Evolutionary conservation across 2,797 vertebrate genomes (phyloP).

Genomic region (Dipus sagitta): DNA sequence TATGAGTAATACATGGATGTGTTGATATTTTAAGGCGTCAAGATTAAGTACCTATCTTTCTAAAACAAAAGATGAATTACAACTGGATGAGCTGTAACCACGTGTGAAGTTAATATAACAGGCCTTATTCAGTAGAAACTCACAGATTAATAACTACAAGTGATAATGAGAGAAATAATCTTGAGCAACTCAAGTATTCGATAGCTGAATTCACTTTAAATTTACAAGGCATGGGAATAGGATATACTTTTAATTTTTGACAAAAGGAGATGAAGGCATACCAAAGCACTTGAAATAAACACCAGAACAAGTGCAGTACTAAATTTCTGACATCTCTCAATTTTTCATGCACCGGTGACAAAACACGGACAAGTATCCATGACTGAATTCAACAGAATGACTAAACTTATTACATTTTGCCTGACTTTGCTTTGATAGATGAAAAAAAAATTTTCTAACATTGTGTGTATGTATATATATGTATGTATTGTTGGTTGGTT

Average conservation of each 20-base stretch:
- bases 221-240: slow-evolving; percentile 8
- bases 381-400: slow-evolving; percentile 18
- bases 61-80: slow-evolving; percentile 56
- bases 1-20: slow-evolving; percentile 8
- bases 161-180: background rate
- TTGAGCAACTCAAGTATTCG: slow-evolving; percentile 23
- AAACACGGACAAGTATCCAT: background rate
- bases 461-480: too few species aligned
- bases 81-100: background rate
- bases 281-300: slow-evolving; percentile 40
- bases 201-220: background rate
- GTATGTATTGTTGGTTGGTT: too few species aligned
- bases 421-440: slow-evolving; percentile 40
- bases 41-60: slow-evolving; percentile 20
- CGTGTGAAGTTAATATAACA: background rate
- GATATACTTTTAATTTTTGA: slow-evolving; percentile 9
- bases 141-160: background rate
- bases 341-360: background rate
- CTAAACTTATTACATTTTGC: slow-evolving; percentile 10
- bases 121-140: slow-evolving; percentile 28
- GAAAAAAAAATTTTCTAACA: slow-evolving; percentile 61
- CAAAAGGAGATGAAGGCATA: slow-evolving; percentile 15
- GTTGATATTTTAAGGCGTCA: background rate
- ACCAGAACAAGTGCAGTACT: background rate
- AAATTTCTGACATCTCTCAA: slow-evolving; percentile 3